A percentile compares a stretch with the other conserved stretches of the same genome.
These are phyloP conservation scores for Axinella damicornis DNA, from an alignment of 37 sponge, comb jelly and placozoan species.

Conservation along the genomic window DNA sequence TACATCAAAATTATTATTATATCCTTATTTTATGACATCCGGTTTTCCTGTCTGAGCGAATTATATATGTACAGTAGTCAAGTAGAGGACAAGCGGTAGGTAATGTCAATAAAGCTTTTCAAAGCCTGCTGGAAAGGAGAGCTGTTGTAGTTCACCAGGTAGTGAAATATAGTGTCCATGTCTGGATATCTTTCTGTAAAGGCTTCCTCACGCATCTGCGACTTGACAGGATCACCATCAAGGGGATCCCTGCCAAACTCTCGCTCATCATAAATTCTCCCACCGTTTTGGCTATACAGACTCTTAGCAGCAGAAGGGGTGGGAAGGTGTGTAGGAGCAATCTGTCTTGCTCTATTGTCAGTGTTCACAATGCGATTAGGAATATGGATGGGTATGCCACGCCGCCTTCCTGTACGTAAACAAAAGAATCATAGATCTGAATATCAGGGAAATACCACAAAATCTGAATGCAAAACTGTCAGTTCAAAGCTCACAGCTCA, in stretches of 20 bases:
- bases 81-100: no score
- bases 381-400: not conserved
- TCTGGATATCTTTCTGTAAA: slow-evolving; percentile 24
- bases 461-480: no score
- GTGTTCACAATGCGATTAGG: not conserved
- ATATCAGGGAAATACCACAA: no score
- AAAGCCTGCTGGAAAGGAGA: no score
- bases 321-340: not conserved
- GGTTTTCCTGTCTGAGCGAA: no score
- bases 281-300: slow-evolving; percentile 15
- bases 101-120: no score
- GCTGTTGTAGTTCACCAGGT: slow-evolving; percentile 31
- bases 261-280: not conserved
- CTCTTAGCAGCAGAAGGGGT: not conserved
- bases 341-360: slow-evolving; percentile 10
- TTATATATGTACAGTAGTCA: no score
- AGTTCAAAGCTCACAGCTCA: no score
- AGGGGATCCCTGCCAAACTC: slow-evolving; percentile 34
- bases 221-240: not conserved
- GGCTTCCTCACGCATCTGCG: slow-evolving; percentile 1
- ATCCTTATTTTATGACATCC: no score
- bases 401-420: not conserved
- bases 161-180: slow-evolving; percentile 42
- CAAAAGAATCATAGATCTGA: no score
- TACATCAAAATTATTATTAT: no score